phyloP scores from a whole-genome alignment of 2,113 vertebrate species.

The Synchiropus splendidus region DNA sequence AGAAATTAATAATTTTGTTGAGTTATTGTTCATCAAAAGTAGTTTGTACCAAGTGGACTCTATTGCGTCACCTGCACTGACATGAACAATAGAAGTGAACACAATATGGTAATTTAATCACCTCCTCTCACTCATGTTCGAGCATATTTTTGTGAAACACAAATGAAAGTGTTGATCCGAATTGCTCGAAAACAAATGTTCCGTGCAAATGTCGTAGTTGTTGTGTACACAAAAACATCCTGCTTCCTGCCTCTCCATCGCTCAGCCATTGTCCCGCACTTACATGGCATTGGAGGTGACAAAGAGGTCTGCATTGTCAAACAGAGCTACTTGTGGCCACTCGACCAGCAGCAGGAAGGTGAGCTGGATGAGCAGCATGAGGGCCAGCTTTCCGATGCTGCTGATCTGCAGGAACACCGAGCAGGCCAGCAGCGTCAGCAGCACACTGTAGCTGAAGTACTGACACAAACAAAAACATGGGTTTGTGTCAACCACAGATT shows the following conservation, averaged over 20 bases:
- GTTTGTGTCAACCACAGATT: conserved; percentile 6
- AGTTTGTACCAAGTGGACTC: no score
- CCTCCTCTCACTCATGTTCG: no score
- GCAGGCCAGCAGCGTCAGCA: conserved; percentile 90
- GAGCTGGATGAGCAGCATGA: conserved; percentile 84
- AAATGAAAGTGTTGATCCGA: no score
- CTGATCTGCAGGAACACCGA: conserved; percentile 97
- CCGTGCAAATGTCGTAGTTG: no score
- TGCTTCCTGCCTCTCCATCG: neutral
- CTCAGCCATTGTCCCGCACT: conserved; percentile 48
- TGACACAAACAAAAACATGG: conserved; percentile 41
- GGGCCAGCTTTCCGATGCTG: conserved; percentile 88
- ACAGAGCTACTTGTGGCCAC: conserved; percentile 83
- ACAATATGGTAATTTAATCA: no score
- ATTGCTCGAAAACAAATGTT: no score
- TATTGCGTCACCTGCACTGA: no score
- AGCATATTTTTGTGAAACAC: no score
- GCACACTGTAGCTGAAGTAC: conserved; percentile 88
- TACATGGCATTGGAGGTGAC: conserved; percentile 86
- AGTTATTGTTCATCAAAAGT: no score
- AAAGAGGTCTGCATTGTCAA: conserved; percentile 91
- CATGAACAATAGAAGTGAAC: no score
- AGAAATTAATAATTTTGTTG: no score
- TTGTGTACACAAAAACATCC: conserved; percentile 1
- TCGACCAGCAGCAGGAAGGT: conserved; percentile 84